phyloP scores from a whole-genome alignment of 2,888 invertebrate species.

The Isotomurus palustris region DNA sequence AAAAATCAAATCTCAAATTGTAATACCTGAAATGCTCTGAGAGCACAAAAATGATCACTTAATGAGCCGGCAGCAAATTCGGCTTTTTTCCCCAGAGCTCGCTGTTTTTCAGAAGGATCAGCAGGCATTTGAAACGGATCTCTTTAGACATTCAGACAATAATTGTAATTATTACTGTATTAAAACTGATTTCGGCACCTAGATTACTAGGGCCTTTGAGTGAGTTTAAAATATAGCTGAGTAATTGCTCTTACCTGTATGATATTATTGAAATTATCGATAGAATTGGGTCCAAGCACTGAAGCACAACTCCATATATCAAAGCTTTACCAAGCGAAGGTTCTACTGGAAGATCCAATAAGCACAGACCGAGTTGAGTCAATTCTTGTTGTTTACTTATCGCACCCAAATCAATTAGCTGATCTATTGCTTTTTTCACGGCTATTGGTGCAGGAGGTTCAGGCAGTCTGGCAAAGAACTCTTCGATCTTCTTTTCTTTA shows the following conservation, averaged over 20 bases:
- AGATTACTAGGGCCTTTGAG: background rate
- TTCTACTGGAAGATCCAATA: slow-evolving; percentile 87
- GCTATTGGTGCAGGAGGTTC: slow-evolving; percentile 78
- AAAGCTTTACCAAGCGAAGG: slow-evolving; percentile 89
- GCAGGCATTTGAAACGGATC: slow-evolving; percentile 75
- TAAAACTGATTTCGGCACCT: slow-evolving; percentile 2
- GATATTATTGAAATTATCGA: slow-evolving; percentile 85
- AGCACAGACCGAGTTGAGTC: slow-evolving; percentile 79
- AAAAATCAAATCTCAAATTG: background rate
- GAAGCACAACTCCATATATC: slow-evolving; percentile 79
- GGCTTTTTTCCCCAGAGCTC: slow-evolving; percentile 60
- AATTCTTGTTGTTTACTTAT: slow-evolving; percentile 78
- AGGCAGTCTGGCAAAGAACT: slow-evolving; percentile 75
- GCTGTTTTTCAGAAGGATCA: slow-evolving; percentile 62
- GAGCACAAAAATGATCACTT: slow-evolving; percentile 84
- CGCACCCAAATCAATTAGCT: slow-evolving; percentile 74
- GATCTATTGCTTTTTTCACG: slow-evolving; percentile 67
- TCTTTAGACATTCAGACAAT: slow-evolving; percentile 47
- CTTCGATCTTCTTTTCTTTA: slow-evolving; percentile 68
- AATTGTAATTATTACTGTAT: background rate
- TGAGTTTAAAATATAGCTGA: slow-evolving; percentile 51
- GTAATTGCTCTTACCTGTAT: slow-evolving; percentile 56
- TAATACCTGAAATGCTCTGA: slow-evolving; percentile 69
- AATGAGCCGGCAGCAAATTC: slow-evolving; percentile 68
- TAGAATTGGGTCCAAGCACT: slow-evolving; percentile 86